Evolutionary conservation across 2,113 vertebrate genomes (phyloP).

Genomic region (Raja brachyura): DNA sequence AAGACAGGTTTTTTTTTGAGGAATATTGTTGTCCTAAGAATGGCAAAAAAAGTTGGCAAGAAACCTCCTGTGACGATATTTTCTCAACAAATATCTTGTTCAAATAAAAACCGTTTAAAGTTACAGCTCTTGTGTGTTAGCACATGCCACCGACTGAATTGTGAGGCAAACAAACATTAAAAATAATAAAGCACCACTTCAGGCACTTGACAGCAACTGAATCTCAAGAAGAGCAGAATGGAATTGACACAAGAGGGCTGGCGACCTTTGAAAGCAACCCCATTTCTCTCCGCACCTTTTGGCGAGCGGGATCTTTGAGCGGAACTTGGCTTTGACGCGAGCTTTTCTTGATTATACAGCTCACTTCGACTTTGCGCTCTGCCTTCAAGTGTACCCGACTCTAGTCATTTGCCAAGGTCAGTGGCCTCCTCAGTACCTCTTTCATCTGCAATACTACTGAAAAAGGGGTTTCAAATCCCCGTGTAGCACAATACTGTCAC

Average conservation of each 20-base stretch:
- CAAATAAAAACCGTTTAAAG: conserved; percentile 81
- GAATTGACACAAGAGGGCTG: conserved; percentile 78
- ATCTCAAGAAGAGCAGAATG: conserved; percentile 95
- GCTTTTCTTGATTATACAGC: conserved; percentile 63
- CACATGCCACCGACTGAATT: conserved; percentile 96
- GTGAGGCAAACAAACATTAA: conserved; percentile 90
- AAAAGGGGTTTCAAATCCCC: conserved; percentile 66
- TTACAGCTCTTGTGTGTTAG: conserved; percentile 99
- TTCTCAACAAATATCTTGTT: conserved; percentile 61
- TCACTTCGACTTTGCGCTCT: conserved; percentile 66
- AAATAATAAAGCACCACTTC: conserved; percentile 94
- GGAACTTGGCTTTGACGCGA: conserved; percentile 66
- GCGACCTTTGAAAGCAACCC: conserved; percentile 69
- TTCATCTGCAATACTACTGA: conserved; percentile 63
- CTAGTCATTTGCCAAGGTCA: conserved; percentile 61
- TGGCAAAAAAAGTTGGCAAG: conserved; percentile 71
- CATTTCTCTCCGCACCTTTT: conserved; percentile 69
- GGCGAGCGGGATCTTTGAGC: conserved; percentile 71
- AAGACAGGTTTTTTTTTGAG: conserved; percentile 72
- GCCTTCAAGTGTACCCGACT: conserved; percentile 69
- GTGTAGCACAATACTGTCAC: conserved; percentile 44
- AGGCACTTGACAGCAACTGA: conserved; percentile 99
- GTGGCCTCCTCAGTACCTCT: conserved; percentile 64
- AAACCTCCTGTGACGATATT: conserved; percentile 64
- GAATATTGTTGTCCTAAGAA: conserved; percentile 82